Conservation (phyloP, 1,140 invertebrate species). For the Ctenoplectra terminalis region DNA sequence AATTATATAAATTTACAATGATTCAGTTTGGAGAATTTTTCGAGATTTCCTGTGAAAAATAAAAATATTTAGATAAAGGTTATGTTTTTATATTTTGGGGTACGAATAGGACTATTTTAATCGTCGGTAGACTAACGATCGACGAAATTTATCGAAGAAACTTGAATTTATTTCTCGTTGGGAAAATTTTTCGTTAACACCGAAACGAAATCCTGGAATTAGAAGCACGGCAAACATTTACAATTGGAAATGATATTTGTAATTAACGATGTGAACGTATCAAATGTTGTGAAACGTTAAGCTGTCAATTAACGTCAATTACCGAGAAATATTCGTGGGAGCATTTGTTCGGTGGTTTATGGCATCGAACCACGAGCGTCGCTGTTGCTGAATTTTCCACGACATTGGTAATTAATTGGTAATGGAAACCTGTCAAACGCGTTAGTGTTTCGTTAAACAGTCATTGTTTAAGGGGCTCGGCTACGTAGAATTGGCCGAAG, state of each 20-base stretch:
- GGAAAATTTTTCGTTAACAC: not conserved
- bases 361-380: not conserved
- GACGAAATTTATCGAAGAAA: no score
- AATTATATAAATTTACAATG: no score
- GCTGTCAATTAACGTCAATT: slow-evolving; percentile 2
- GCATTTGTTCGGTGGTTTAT: not conserved
- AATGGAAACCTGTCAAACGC: not conserved
- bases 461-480: not conserved
- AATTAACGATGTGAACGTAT: not conserved
- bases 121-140: no score
- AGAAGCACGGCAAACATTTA: not conserved
- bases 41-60: no score
- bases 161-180: not conserved
- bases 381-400: not conserved
- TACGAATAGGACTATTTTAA: no score
- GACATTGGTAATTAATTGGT: not conserved
- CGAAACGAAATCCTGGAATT: not conserved
- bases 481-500: no score
- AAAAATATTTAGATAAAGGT: no score
- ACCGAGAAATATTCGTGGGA: not conserved
- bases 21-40: no score
- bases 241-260: not conserved
- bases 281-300: not conserved
- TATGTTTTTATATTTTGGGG: no score
- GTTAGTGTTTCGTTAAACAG: not conserved